Base-by-base conservation (phyloP, 2,888 invertebrate genomes). In the Nasonia oneida region DNA sequence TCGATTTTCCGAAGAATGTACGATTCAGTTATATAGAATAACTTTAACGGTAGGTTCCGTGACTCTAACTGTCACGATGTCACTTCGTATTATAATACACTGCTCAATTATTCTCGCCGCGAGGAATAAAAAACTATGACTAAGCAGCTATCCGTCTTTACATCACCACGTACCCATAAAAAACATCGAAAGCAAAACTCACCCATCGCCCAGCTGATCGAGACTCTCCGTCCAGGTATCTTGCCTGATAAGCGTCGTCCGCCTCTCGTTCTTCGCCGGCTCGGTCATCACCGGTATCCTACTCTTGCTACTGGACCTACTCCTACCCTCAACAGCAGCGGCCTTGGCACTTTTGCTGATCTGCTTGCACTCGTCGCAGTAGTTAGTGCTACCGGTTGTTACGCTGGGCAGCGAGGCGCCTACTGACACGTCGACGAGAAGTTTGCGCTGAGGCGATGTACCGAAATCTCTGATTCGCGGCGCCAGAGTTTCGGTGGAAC, bases 321-420 rank as follows among this genome's bases (percentile, higher is more conserved):
- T 47, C 29, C 3, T 39, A 14, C 53, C 61, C 29, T 71, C 23
- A 8, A 5, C 61, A 14, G 14, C 70, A 10, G n/a, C 61, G 2
- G 42, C 37, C 39, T 67, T 33, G 33, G 23, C 67, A 29, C 64
- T 70, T 57, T 53, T 81, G 29, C 79, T 70, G 61, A 23, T 94
- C 89, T 94, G 95, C 89, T 95, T 95, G 90, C 95, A 95, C 87
- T 95, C 95, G 90, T 95, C 95, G 93, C 95, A 95, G 88, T 95
- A 95, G 88, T 95, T 95, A 42, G 94, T 94, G 67, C 94, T 94
- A 88, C 94, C 94, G 42, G 42, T 14, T 6, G 42, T 14, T 6
- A 18, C 1, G 12, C 12, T 37, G 42, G 89, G 94, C 1, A 94
- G 92, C 14, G 94, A 94, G 39, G 94, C 94, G 1, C 95, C 95